Conservation (phyloP, 2,888 invertebrate species). For the Campoplex capitator region DNA sequence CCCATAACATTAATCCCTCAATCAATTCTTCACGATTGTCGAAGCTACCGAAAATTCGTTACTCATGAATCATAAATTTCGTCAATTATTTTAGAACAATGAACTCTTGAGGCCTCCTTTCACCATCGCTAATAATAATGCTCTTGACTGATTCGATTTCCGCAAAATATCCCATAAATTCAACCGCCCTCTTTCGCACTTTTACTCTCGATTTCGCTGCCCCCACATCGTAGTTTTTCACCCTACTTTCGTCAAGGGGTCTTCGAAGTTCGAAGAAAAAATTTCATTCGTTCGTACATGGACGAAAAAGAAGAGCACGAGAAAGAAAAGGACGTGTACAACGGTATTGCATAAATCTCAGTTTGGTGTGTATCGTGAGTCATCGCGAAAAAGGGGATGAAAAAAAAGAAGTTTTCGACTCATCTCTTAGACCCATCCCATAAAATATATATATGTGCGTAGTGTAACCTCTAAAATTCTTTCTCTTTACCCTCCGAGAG, state of each 20-base stretch:
- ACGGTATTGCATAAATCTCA: constrained; percentile 61
- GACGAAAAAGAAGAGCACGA: constrained; percentile 31
- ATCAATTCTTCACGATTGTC: neutral
- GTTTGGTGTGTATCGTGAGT: constrained; percentile 53
- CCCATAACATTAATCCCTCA: neutral
- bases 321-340: constrained; percentile 15
- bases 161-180: constrained; percentile 42
- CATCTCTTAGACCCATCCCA: constrained; percentile 39
- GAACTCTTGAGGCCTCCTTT: neutral
- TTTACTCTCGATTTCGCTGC: constrained; percentile 50
- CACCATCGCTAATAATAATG: neutral
- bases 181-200: constrained; percentile 42
- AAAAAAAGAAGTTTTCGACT: constrained; percentile 40
- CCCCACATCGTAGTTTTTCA: neutral
- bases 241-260: neutral
- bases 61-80: neutral
- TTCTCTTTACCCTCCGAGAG: constrained; percentile 15
- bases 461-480: constrained; percentile 26
- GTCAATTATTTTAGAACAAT: constrained; percentile 22
- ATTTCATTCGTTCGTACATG: constrained; percentile 47
- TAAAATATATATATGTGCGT: neutral
- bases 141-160: constrained; percentile 43
- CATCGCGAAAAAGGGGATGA: constrained; percentile 51
- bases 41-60: neutral
- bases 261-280: constrained; percentile 21